These are phyloP conservation scores for Venustaconcha ellipsiformis DNA, from an alignment of 1,140 invertebrate species.

Conservation along the genomic window DNA sequence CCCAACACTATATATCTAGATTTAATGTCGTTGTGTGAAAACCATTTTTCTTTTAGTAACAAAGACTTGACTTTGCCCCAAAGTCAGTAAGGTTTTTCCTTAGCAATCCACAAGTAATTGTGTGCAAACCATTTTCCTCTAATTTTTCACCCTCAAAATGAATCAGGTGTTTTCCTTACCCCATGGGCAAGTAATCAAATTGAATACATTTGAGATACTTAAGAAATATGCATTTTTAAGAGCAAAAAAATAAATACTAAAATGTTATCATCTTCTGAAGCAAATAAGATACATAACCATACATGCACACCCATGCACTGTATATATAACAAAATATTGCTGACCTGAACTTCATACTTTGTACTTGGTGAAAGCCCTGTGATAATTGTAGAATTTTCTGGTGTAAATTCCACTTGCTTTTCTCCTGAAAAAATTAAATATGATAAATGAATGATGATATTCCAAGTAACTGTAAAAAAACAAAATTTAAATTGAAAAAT, in stretches of 20 bases:
- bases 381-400: slow-evolving; percentile 58
- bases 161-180: too few relatives aligned
- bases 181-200: too few relatives aligned
- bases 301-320: background rate
- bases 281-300: background rate
- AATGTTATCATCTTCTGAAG: background rate
- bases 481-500: background rate
- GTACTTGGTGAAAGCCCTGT: slow-evolving; percentile 62
- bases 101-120: too few relatives aligned
- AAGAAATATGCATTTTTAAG: background rate
- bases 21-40: too few relatives aligned
- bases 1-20: too few relatives aligned
- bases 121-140: too few relatives aligned
- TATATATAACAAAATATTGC: background rate
- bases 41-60: too few relatives aligned
- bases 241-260: background rate
- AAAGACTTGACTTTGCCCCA: too few relatives aligned
- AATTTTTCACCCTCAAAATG: too few relatives aligned
- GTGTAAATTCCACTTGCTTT: slow-evolving; percentile 56
- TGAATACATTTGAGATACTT: too few relatives aligned
- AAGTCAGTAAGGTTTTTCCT: too few relatives aligned
- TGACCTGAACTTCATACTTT: slow-evolving; percentile 60
- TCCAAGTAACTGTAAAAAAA: background rate
- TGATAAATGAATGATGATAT: background rate
- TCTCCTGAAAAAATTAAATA: slow-evolving; percentile 44